Base-by-base conservation (phyloP, 2,888 invertebrate species). In the Agrochola litura region DNA sequence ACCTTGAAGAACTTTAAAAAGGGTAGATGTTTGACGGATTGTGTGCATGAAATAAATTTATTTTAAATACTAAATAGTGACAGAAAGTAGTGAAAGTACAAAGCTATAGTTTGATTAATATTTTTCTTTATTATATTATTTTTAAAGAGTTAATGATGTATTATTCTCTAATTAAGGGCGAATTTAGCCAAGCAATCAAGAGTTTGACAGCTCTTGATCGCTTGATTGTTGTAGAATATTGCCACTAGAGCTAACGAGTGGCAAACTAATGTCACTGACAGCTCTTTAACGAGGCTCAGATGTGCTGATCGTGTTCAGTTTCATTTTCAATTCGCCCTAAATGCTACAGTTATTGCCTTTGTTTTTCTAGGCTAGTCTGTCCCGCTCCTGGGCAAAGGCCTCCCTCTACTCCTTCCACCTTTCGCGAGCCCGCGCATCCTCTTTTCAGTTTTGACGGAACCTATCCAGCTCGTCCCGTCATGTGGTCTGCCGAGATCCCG, bases 1-100 rank as follows among this genome's bases (percentile, higher is more conserved):
- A 58, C 6, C 14, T 41, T 16, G 16, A 66, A 70, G 65, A 61
- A 49, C 58, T 46, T 71, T n/a, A 6, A n/a, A 52, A 74, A 71
- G 66, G 66, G 61, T 52, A 54, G 22, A 14, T 12, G 0, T n/a
- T 41, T 71, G 22, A 60, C 3, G 3, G 43, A 56, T 67, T 54
- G 14, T 19, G 19, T 2, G 46, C 0, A 54, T 46, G 49, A n/a
- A 37, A 14, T 67, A 2, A 3, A 9, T 58, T 58, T 16, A 37
- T 22, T 58, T 37, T 37, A 67, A 67, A 56, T 67, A 22, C 30
- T 52, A 54, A 67, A 54, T 52, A 14, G 54, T 22, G 16, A 9
- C 37, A 22, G 14, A 30, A 30, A 30, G 30, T 30, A 30, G 30
- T 22, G 16, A 9, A 56, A 22, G 14, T 52, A 30, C 22, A 9